Percentiles rank a stretch among this genome's conserved stretches.
Conservation (phyloP, 2,113 vertebrate genomes). For the Saguinus midas region DNA sequence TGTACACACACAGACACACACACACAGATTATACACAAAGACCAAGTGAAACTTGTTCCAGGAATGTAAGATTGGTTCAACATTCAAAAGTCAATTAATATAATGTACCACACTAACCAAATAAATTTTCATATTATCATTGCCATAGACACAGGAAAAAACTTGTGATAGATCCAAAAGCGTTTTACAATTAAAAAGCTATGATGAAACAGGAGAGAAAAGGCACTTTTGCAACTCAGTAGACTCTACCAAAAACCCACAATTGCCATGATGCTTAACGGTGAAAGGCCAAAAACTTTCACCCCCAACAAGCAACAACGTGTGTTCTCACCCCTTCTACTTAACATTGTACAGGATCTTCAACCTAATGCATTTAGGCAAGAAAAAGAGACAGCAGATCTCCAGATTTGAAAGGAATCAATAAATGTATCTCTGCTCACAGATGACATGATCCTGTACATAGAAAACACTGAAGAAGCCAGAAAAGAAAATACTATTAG, state of each 20-base stretch:
- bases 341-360: not conserved
- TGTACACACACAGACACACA: not conserved
- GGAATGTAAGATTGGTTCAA: not conserved
- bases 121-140: not conserved
- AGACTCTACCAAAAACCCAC: not conserved
- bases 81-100: not conserved
- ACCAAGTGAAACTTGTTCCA: not conserved
- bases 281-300: not conserved
- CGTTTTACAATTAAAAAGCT: not conserved
- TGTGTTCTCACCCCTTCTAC: not conserved
- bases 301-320: not conserved
- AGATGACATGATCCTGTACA: not conserved
- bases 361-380: not conserved
- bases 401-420: not conserved
- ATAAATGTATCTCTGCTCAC: not conserved
- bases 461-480: not conserved
- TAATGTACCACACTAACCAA: not conserved
- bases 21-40: not conserved
- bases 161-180: not conserved
- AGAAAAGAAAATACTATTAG: not conserved
- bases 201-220: not conserved
- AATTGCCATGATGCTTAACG: not conserved
- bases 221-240: not conserved
- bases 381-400: not conserved
- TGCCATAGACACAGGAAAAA: not conserved